Base-by-base conservation (phyloP, 1,140 invertebrate species). In the Rhizoglyphus robini region DNA sequence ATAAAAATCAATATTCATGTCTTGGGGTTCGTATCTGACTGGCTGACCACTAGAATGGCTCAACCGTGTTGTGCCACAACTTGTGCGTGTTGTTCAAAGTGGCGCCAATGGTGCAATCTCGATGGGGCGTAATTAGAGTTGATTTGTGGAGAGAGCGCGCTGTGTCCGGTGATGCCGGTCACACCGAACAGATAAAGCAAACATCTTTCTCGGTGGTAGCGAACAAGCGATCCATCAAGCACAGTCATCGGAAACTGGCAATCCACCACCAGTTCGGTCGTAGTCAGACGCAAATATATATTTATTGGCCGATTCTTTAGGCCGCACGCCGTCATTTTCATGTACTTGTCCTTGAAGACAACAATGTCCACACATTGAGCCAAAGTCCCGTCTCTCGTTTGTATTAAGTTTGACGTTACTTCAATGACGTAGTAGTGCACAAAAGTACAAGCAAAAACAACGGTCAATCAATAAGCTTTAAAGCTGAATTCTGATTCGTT, bases 181-280 rank as follows among this genome's bases (percentile, higher is more conserved):
- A 41, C 36, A 41, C 36, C 36, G 18, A 8, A 41, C 8, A 41
- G 36, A 41, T 41, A 8, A 18, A 41, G 8, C 36, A 8, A 41
- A 8, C 36, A 32, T 54, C 20, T 8, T 5, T 8, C 23, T 8
- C 23, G 51, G 51, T 20, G 31, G 20, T 20, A 23, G 51, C 51
- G 31, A 25, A 54, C 51, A 27, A 54, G 51, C 31, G 51, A 54
- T 54, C 51, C 8, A 54, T 54, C 51, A 54, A 54, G 8, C 51
- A 54, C 8, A 20, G 5, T 15, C 41, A 46, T 46, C 15, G 41
- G 20, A 54, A 54, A 8, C 8, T 25, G 51, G 23, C 51, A 25
- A 54, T 54, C 8, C 51, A 54, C 15, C 8, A 11, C 51, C 15
- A 8, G 8, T 23, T 15, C n/a, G n/a, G n/a, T n/a, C n/a, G 36